A percentile compares a stretch with the other conserved stretches of the same genome.
These are phyloP conservation scores for Ibidorhyncha struthersii DNA, from an alignment of 2,113 vertebrate genomes.

Conservation along the genomic window DNA sequence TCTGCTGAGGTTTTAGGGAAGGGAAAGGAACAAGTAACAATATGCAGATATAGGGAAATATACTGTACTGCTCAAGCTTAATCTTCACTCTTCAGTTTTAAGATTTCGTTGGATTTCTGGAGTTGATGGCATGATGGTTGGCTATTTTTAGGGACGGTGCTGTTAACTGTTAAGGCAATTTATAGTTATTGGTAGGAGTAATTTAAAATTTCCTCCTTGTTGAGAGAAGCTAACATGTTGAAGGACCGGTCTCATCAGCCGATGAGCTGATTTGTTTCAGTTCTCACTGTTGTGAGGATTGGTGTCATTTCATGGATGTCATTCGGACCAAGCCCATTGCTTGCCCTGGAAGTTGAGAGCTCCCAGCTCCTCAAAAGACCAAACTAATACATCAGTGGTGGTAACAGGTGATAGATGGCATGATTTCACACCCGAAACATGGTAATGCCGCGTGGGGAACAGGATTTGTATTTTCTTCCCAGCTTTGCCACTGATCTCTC, in stretches of 20 bases:
- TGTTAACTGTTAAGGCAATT: neutral
- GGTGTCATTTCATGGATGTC: neutral
- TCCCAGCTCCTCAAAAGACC: neutral
- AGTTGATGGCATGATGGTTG: neutral
- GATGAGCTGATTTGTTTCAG: neutral
- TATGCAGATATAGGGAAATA: neutral
- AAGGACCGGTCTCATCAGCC: neutral
- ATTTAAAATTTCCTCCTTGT: neutral
- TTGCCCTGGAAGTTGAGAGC: neutral
- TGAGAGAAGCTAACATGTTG: neutral
- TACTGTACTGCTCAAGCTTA: neutral
- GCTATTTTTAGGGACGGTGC: neutral
- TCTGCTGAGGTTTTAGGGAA: neutral
- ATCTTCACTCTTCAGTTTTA: neutral
- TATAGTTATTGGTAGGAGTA: neutral
- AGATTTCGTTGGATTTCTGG: neutral
- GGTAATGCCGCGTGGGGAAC: neutral
- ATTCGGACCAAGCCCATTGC: neutral
- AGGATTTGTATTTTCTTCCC: neutral
- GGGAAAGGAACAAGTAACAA: neutral
- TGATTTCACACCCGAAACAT: neutral
- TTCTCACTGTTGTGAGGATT: neutral
- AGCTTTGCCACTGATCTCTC: neutral
- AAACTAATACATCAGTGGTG: too few relatives aligned
- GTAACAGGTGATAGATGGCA: neutral